A percentile compares a stretch with the other conserved stretches of the same genome.
Conservation (phyloP, 2,113 vertebrate species). For the Limnothrissa miodon region DNA sequence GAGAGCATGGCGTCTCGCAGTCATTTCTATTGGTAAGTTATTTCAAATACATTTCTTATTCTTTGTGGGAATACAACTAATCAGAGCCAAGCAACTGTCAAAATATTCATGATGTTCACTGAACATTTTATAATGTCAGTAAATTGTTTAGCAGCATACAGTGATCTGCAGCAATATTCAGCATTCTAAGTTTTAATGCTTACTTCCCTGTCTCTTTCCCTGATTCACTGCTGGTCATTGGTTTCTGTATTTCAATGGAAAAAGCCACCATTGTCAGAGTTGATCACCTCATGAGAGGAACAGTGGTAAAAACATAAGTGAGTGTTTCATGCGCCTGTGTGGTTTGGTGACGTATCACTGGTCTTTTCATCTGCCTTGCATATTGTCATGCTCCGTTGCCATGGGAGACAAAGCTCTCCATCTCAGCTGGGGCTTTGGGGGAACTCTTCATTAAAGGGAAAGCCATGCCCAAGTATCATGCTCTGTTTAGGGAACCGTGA, state of each 20-base stretch:
- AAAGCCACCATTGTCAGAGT: background rate
- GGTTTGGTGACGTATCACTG: background rate
- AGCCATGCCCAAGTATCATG: background rate
- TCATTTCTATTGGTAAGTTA: background rate
- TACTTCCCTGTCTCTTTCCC: background rate
- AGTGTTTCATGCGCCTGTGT: background rate
- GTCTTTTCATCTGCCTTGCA: background rate
- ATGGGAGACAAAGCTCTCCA: conserved; percentile 6
- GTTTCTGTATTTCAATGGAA: background rate
- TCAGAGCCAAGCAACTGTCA: background rate
- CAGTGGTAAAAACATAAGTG: background rate
- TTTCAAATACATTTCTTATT: background rate
- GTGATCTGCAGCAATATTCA: background rate
- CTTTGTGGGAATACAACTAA: background rate
- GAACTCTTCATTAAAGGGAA: conserved; percentile 6
- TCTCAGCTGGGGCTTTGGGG: background rate
- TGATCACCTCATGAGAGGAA: background rate
- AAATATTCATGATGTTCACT: background rate
- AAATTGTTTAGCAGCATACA: background rate
- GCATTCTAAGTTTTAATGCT: background rate
- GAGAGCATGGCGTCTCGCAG: background rate
- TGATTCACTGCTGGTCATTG: background rate
- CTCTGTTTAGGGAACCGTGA: background rate
- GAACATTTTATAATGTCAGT: background rate
- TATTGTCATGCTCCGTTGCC: conserved; percentile 11